These are phyloP conservation scores for Sinosuthora webbiana DNA, from an alignment of 2,113 vertebrate genomes.

Conservation along the genomic window DNA sequence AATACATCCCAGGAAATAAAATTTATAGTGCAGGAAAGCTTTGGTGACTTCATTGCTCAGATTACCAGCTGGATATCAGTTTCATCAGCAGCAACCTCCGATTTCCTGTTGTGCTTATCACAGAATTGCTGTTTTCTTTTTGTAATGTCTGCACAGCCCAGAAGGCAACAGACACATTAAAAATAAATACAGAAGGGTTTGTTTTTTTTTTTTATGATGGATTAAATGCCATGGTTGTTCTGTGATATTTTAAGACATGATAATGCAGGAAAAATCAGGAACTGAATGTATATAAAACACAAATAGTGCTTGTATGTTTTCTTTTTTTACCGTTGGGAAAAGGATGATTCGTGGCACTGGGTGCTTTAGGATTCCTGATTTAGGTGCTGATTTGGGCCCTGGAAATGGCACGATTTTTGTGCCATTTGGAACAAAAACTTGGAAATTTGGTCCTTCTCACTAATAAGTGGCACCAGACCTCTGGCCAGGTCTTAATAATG, in stretches of 20 bases:
- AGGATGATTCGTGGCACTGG: constrained; percentile 26
- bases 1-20: constrained; percentile 37
- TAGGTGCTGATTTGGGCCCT: constrained; percentile 37
- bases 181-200: constrained; percentile 62
- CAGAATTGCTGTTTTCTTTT: constrained; percentile 60
- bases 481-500: constrained; percentile 2
- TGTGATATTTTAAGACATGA: constrained; percentile 57
- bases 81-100: constrained; percentile 70
- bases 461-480: constrained; percentile 31
- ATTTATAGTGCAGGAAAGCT: constrained; percentile 72
- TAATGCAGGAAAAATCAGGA: neutral
- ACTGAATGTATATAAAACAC: neutral
- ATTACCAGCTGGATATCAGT: constrained; percentile 73
- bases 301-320: neutral
- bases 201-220: neutral
- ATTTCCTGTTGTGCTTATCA: constrained; percentile 81
- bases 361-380: neutral
- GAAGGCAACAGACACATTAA: constrained; percentile 51
- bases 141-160: constrained; percentile 51
- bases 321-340: constrained; percentile 35
- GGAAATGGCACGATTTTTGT: neutral
- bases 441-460: neutral
- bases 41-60: constrained; percentile 67
- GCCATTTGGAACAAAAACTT: neutral
- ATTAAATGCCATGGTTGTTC: constrained; percentile 64